phyloP scores from a whole-genome alignment of 2,113 vertebrate species.

The Desmodus rotundus region DNA sequence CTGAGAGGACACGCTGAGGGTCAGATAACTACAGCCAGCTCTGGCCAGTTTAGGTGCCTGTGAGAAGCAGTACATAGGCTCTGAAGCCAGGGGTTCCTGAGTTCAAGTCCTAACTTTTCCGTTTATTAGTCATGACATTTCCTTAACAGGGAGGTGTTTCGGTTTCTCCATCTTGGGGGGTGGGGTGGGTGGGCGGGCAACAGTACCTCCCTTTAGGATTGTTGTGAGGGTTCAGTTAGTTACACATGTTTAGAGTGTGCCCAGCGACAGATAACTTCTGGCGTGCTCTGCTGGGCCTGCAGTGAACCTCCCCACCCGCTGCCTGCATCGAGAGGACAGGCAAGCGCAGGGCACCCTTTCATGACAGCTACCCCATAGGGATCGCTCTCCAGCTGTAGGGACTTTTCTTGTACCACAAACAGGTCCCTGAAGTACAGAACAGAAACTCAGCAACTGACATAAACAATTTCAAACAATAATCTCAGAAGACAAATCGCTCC shows the following conservation, averaged over 20 bases:
- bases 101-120: background rate
- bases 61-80: background rate
- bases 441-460: constrained; percentile 70
- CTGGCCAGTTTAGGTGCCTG: background rate
- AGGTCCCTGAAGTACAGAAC: constrained; percentile 57
- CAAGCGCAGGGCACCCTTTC: background rate
- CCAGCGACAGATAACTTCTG: fast-evolving
- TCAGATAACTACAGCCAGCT: background rate
- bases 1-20: background rate
- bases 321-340: background rate
- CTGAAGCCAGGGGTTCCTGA: background rate
- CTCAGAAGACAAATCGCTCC: constrained; percentile 66
- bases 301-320: background rate
- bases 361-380: background rate
- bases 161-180: background rate
- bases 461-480: constrained; percentile 75
- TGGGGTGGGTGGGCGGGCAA: background rate
- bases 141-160: background rate
- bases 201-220: too few species aligned
- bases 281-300: background rate
- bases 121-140: background rate
- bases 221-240: background rate
- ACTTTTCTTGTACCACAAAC: constrained; percentile 42
- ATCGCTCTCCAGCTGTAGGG: background rate
- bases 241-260: fast-evolving